Percentiles rank a stretch among this genome's conserved stretches.
phyloP scores from a whole-genome alignment of 53 echinoderm and acorn worm species.

The Stichopus horrens region DNA sequence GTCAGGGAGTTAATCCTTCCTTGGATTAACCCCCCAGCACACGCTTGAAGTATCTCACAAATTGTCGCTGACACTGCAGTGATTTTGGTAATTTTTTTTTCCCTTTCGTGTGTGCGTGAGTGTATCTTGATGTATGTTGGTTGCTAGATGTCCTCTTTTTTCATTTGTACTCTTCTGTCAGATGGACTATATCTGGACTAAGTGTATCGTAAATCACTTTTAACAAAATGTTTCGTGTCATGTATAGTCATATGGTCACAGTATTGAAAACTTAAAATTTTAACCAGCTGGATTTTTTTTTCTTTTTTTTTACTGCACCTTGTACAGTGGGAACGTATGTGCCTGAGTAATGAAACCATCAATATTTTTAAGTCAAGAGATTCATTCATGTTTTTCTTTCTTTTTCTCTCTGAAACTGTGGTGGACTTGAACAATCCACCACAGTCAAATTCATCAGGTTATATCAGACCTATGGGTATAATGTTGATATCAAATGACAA shows the following conservation, averaged over 20 bases:
- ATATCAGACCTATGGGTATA: conserved; percentile 40
- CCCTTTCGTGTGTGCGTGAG: too few species aligned
- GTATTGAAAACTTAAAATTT: conserved; percentile 4
- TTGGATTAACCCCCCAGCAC: too few species aligned
- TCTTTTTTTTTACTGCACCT: background rate
- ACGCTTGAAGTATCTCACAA: too few species aligned
- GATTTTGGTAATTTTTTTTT: too few species aligned
- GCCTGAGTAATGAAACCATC: conserved; percentile 2
- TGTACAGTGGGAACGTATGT: conserved; percentile 30
- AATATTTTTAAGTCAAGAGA: conserved; percentile 2
- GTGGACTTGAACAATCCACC: background rate
- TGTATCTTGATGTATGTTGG: too few species aligned
- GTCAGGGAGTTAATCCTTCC: too few species aligned
- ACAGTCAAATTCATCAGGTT: conserved; percentile 24
- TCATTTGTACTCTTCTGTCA: too few species aligned
- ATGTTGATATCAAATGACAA: conserved; percentile 6
- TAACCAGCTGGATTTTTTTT: background rate
- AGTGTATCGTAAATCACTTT: too few species aligned
- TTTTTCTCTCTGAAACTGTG: background rate
- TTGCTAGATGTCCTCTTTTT: too few species aligned
- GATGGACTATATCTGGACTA: too few species aligned
- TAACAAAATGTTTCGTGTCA: background rate
- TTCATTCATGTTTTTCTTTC: background rate
- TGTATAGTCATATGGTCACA: conserved; percentile 19
- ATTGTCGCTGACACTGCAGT: too few species aligned